These are phyloP conservation scores for Chiroxiphia lanceolata DNA, from an alignment of 2,797 vertebrate genomes.

Conservation along the genomic window DNA sequence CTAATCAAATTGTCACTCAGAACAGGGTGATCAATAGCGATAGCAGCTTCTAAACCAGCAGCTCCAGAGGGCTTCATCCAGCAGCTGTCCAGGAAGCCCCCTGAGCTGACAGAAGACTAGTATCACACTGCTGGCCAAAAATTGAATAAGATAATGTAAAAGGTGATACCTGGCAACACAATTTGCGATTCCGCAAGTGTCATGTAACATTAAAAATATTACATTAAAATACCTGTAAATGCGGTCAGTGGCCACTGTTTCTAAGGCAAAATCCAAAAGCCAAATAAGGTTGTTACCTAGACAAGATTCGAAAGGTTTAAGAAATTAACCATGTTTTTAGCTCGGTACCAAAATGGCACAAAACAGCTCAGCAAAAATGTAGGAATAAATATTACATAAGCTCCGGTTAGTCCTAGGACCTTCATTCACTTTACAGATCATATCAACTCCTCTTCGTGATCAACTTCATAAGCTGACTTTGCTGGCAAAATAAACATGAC, in stretches of 20 bases:
- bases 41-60: neutral
- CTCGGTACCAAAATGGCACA: slow-evolving; percentile 3
- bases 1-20: neutral
- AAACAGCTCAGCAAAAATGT: neutral
- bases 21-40: neutral
- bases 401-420: neutral
- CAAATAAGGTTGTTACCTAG: neutral
- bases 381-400: slow-evolving; percentile 34
- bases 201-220: neutral
- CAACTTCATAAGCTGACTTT: neutral
- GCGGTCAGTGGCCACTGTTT: neutral
- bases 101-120: neutral
- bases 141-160: neutral
- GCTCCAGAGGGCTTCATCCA: neutral
- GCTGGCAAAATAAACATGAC: neutral
- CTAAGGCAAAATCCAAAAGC: neutral
- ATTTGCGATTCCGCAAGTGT: neutral
- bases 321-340: neutral
- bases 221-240: neutral
- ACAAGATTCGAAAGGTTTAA: neutral
- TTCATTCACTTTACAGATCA: slow-evolving; percentile 22
- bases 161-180: neutral
- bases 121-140: neutral
- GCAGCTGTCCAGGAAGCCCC: neutral
- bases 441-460: neutral